phyloP scores from a whole-genome alignment of 1,140 invertebrate genomes.

The Chironomus striatipennis region DNA sequence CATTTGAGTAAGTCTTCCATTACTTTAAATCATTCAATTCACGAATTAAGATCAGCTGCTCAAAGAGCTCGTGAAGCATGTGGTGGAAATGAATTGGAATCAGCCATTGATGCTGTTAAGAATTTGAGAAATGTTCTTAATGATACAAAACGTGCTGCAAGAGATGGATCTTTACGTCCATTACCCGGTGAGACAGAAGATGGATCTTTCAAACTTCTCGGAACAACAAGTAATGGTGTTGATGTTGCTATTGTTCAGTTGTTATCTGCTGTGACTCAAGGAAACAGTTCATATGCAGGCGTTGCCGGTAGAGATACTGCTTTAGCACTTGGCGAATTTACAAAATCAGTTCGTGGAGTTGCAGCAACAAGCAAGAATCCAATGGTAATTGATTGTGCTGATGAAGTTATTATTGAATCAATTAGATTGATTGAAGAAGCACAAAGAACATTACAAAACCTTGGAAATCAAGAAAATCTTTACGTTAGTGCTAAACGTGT shows the following conservation, averaged over 20 bases:
- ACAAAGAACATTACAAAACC: conserved; percentile 53
- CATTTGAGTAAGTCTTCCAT: conserved; percentile 44
- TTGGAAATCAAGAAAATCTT: conserved; percentile 48
- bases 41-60: conserved; percentile 59
- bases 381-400: conserved; percentile 54
- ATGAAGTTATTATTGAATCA: conserved; percentile 71
- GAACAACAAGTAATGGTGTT: conserved; percentile 53
- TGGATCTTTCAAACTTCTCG: conserved; percentile 61
- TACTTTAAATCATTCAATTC: conserved; percentile 39
- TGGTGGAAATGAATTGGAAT: conserved; percentile 75
- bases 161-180: conserved; percentile 60
- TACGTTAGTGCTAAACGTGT: conserved; percentile 52
- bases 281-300: conserved; percentile 75
- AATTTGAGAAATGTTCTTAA: conserved; percentile 72
- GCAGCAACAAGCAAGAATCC: conserved; percentile 47
- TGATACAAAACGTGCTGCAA: conserved; percentile 67
- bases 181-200: conserved; percentile 82
- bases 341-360: conserved; percentile 62
- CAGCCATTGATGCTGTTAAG: conserved; percentile 71
- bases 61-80: conserved; percentile 79
- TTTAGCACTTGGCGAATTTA: conserved; percentile 59
- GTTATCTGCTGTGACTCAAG: conserved; percentile 74
- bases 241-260: conserved; percentile 66
- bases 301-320: conserved; percentile 74
- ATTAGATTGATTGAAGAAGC: conserved; percentile 71